Base-by-base conservation (phyloP, 2,888 invertebrate species). In the Hofmannophila pseudospretella region DNA sequence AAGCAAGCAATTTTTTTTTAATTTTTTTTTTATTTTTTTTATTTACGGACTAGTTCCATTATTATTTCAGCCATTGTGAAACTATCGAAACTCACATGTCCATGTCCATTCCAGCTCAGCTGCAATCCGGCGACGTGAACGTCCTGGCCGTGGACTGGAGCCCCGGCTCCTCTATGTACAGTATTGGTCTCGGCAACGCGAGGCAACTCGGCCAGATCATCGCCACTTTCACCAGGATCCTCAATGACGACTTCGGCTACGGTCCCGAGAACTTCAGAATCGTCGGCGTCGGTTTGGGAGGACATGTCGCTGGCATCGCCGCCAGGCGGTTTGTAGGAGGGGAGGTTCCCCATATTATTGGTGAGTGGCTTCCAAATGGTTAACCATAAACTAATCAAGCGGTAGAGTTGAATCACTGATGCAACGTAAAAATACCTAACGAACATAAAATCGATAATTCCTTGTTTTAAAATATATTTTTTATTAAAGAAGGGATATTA, bases 141-240 rank as follows among this genome's bases (percentile, higher is more conserved):
- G 32, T 88, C 0, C 39, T 88, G 9, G 73, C 79, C 2, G 66
- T 88, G 0, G 87, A 88, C 59, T 88, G 85, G 85, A 78, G 75
- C 32, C 7, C 13, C 0, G 79, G 67, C 0, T 51, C 68, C 9
- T 35, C 7, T 50, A 28, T 67, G 45, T 81, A 85, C 58, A 46
- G 68, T 7, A 37, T 70, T 26, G 80, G 79, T 8, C 62, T 88
- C 29, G 58, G 67, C 19, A 71, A 79, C 47, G 59, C 80, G 1
- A 68, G 75, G 1, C 68, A 73, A 23, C 67, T 59, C 7, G 87
- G 78, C 0, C 40, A 52, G 3, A 49, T 75, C 12, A 58, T 86
- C 9, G 81, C 86, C 0, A 27, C 47, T 1, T 84, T 88, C 46
- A 50, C 84, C 7, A 84, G 86, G 44, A 62, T 85, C 12, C 58